These are phyloP conservation scores for Diplazon laetatorius DNA, from an alignment of 2,888 invertebrate genomes.

Conservation along the genomic window DNA sequence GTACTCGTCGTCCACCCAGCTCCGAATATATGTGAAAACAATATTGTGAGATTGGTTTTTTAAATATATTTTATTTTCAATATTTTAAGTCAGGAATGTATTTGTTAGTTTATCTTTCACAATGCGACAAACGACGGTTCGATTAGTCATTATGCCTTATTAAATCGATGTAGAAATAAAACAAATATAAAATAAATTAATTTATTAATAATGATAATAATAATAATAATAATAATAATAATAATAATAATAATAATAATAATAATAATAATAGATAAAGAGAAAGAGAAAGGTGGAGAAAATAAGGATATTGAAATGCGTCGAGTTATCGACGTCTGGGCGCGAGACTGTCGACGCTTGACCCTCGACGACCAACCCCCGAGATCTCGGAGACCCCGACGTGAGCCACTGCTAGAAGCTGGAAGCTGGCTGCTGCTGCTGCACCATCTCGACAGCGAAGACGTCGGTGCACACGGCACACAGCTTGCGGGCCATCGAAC, in stretches of 20 bases:
- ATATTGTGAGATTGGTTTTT: background rate
- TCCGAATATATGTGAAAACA: background rate
- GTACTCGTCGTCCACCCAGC: background rate
- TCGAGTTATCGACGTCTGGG: conserved; percentile 61
- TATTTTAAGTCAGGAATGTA: background rate
- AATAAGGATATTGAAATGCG: conserved; percentile 60
- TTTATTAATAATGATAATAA: background rate
- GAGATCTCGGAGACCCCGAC: conserved; percentile 50
- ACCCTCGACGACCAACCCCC: conserved; percentile 55
- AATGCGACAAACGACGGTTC: too few relatives aligned
- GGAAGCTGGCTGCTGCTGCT: conserved; percentile 8
- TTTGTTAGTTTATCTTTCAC: background rate
- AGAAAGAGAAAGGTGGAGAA: background rate
- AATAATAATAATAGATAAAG: too few relatives aligned
- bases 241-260: background rate
- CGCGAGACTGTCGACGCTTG: conserved; percentile 56
- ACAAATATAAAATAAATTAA: background rate
- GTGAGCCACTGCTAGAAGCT: conserved; percentile 5
- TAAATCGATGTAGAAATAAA: background rate
- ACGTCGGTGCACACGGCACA: conserved; percentile 38
- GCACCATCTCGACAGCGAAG: conserved; percentile 52
- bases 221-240: background rate
- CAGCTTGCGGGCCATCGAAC: conserved; percentile 62
- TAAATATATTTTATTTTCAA: background rate
- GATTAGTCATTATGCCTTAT: too few relatives aligned